Base-by-base conservation (phyloP, 2,113 vertebrate species). In the Salvator merianae region DNA sequence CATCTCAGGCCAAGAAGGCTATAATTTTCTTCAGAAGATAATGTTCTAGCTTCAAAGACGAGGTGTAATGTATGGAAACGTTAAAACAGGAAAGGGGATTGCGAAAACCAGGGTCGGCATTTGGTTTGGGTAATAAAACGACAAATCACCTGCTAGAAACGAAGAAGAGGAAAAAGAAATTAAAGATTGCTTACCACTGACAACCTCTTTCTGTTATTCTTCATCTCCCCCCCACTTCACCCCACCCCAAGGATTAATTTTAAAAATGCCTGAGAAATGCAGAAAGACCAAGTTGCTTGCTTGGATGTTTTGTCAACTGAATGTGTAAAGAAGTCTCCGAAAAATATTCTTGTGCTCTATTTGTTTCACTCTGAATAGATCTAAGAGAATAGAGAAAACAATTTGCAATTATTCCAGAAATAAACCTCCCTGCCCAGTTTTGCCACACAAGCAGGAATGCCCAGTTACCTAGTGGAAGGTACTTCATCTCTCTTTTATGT, bases 61-160 rank as follows among this genome's bases (percentile, higher is more conserved):
- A 81, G 75, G 72, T 72, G 65, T 66, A 91, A 91, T 86, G 77
- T 43, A 34, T 84, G 86, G 88, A 89, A 87, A 77, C 43, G 26
- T 81, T 84, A 71, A 82, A 36, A 28, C 10, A 13, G 71, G 78
- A 66, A 3, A 82, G 55, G 81, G 79, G 81, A 79, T 2, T 2
- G 5, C 59, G 62, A 88, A 91, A 91, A 84, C 83, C 38, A 79
- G 55, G 53, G 88, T 74, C 68, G 76, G 38, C 79, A 83, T 75
- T 72, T 63, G 70, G 87, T 83, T 75, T 32, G n/a, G 71, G 55
- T 47, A 83, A 83, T 74, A 83, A 83, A 83, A 83, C 12, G 13
- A 59, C 38, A 83, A 47, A 75, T 75, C 32, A 83, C 38, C 59
- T 74, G 71, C 55, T 36, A 65, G n/a, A 40, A 24, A 34, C 20